Evolutionary conservation across 23 tunicate genomes (phyloP), one percentile per base, ranked within the genome.

Genomic region (Trididemnum clinides): DNA sequence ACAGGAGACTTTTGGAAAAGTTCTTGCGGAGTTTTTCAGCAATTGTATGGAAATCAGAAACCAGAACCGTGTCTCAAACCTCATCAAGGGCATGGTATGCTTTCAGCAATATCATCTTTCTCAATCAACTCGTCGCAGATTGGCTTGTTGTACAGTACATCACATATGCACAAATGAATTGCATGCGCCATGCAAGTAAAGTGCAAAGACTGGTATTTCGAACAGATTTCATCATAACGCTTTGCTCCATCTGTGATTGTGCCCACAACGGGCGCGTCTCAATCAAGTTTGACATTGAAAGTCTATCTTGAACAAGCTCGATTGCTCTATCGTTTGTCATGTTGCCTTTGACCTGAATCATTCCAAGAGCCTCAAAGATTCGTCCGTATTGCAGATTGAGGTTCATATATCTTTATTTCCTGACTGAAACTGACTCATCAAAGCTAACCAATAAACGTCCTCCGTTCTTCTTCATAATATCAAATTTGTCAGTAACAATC

Each of bases 201-300:
- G 70, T 62, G 70, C 70, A 62, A 5, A 18, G 70, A 62, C 21
- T 62, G 15, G 70, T 62, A 12, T 62, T 23, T 62, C 70, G 70
- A 62, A 20, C 70, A 22, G n/a, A 18, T 62, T 62, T 62, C 70
- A 62, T 62, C 70, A 62, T 62, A 44, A 44, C 54, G n/a, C 70
- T n/a, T 62, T 5, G 27, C 70, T 62, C 70, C 70, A 62, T 62
- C n/a, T 62, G 70, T 62, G 70, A 62, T 62, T 21, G 25, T 62
- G 70, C 23, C 70, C 70, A 62, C 70, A 62, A 62, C n/a, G 27
- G 15, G 22, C 70, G 25, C 5, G 26, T 62, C 70, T 6, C 15
- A 22, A 23, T 62, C n/a, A 62, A 62, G 70, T n/a, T n/a, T 10
- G n/a, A 62, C 70, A 12, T 62, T 5, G 25, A 22, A 62, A 62